Evolutionary conservation across 2,113 vertebrate genomes (phyloP), one percentile per base, ranked within the genome.

Genomic region (Chaenocephalus aceratus): DNA sequence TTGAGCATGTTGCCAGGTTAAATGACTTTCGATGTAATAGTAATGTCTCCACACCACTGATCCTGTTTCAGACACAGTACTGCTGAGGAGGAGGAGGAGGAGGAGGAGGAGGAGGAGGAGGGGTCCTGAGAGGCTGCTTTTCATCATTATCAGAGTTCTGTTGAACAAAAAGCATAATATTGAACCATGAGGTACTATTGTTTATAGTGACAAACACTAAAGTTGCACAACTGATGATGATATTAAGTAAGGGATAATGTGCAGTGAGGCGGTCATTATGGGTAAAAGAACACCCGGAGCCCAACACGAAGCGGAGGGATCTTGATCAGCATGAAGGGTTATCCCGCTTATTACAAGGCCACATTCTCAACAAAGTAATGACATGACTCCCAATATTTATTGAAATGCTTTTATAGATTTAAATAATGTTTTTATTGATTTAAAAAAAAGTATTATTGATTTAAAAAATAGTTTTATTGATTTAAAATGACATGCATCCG

Each of bases 1-100:
- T 14, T 67, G 75, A 15, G 87, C 85, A 0, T 36, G 2, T 0
- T 4, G 0, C 85, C 89, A 91, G 53, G 15, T 78, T 1, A 0
- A 0, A 10, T 3, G 1, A 0, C 0, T 0, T 0, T 0, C 0
- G 0, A 0, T 0, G 21, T 72, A 9, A 0, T 0, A 0, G 30
- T 70, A 84, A 0, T 0, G 0, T 23, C 2, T 82, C 0, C 0
- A 0, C 52, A 82, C n/a, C 52, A 89, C 80, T 45, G 83, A 72
- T 45, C 71, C 77, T 57, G 75, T 60, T 13, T 30, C 78, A 41
- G 44, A 46, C 15, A 2, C 49, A 3, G 26, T 0, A 1, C 11
- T 34, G 57, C 44, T 45, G 59, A 78, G 10, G 74, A 68, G 15
- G 72, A 75, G 5, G 75, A 72, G 1, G 56, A 86, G 59, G 65